Base-by-base conservation (phyloP, 1,140 invertebrate species). In the Chlorops oryzae region DNA sequence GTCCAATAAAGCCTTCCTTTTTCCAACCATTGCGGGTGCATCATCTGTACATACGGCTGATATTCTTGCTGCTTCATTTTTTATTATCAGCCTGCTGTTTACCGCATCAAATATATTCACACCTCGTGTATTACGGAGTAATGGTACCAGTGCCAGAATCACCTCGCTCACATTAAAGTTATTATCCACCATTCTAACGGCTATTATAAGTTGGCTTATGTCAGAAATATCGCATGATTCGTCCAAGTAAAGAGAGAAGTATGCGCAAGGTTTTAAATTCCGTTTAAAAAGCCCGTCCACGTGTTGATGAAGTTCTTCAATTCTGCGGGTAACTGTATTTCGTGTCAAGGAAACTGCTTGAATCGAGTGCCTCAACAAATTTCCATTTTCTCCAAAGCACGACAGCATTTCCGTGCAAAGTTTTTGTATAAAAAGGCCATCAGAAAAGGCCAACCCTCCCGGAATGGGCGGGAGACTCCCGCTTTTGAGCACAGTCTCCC, bases 151-250 rank as follows among this genome's bases (percentile, higher is more conserved):
- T 38, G 37, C 37, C 18, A 38, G 21, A 38, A 38, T 38, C 21
- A 20, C 37, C 37, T 38, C 15, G 21, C 21, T 5, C 21, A 38
- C 4, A 38, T 38, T 38, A 17, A 38, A 38, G 9, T 38, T 38
- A 38, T 38, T 38, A 20, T 38, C 37, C 18, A 17, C 37, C 37
- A 38, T 38, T 38, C 37, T 38, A n/a, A 15, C 15, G n/a, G 37
- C 37, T 38, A 38, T 20, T 38, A 38, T 38, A 20, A 38, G 37
- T 38, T 38, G 37, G 21, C 37, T 38, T 38, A 38, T 38, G n/a
- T 38, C 37, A 38, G 37, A 38, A 38, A 38, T 38, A 38, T 38
- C 37, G 37, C 12, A 38, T 38, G 37, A 15, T 38, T 38, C 37
- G 9, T 38, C 37, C 37, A 38, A 38, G 18, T 15, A 15, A 5